Base-by-base conservation (phyloP, 2,888 invertebrate genomes). In the Caprella mutica region DNA sequence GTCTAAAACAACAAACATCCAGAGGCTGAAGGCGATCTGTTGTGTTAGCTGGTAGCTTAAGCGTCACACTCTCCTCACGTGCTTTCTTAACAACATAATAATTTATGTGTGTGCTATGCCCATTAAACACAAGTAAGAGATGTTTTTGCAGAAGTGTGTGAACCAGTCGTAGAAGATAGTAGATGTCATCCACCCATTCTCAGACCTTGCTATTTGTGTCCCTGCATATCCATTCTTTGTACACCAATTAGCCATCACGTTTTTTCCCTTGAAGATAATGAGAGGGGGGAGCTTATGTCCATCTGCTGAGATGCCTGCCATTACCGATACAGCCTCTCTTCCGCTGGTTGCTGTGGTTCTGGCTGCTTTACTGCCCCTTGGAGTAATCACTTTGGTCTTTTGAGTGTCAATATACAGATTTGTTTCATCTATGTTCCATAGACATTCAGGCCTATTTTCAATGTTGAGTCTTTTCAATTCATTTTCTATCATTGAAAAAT, bases 261-360 rank as follows among this genome's bases (percentile, higher is more conserved):
- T 42, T 5, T 5, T 42, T 4, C 26, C 53, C 21, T 42, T 53
- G 21, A 53, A 53, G 4, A 53, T 9, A 24, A 53, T 40, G n/a
- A 53, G 23, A 4, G 53, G 29, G n/a, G 40, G 53, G 8, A 53
- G 53, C 12, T 33, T 33, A 19, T 53, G 33, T 17, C 35, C 53
- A 5, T 24, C 39, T 6, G 26, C 53, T 24, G 40, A 24, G 12
- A 53, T 33, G 5, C 35, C 53, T 8, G 42, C 27, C 53, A 53
- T 53, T n/a, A 53, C 53, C 8, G 29, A 21, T 14, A 26, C 6
- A 19, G 35, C 5, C 42, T 53, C 53, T 27, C 42, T 40, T 9
- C 53, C 53, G n/a, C 33, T 33, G 4, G 53, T 53, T 12, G 27
- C 24, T 1, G 42, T 53, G 19, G 3, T 21, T 3, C 35, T 30